These are phyloP conservation scores for Orestias chungarensis DNA, from an alignment of 2,797 vertebrate species.

Conservation along the genomic window DNA sequence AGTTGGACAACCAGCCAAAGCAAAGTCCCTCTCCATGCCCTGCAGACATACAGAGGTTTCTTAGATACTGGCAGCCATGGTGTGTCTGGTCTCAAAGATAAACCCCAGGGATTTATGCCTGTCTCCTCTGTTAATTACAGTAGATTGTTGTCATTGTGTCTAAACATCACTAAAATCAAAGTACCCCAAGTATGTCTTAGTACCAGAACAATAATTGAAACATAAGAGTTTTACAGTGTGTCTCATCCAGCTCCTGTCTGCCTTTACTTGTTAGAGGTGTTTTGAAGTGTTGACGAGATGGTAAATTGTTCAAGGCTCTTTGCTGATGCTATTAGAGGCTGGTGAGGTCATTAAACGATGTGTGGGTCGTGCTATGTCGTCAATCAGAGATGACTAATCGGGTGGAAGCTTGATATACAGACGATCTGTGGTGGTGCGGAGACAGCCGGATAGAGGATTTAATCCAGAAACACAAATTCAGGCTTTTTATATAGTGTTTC, in stretches of 20 bases:
- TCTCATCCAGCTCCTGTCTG: conserved; percentile 14
- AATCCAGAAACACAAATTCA: conserved; percentile 13
- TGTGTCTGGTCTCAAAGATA: conserved; percentile 11
- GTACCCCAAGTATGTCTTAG: conserved; percentile 43
- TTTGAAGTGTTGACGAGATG: conserved; percentile 28
- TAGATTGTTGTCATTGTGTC: conserved; percentile 27
- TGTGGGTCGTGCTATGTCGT: conserved; percentile 41
- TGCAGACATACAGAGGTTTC: conserved; percentile 48
- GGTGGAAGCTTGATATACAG: conserved; percentile 18
- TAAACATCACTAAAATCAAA: conserved; percentile 46
- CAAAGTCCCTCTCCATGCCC: conserved; percentile 52
- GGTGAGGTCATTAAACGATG: conserved; percentile 10
- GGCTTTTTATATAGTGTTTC: background rate
- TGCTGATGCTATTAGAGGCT: conserved; percentile 19
- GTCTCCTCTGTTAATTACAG: background rate
- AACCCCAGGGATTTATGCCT: conserved; percentile 7
- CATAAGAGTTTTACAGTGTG: background rate
- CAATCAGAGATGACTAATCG: conserved; percentile 56
- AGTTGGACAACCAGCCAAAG: conserved; percentile 58
- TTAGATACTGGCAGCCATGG: conserved; percentile 45
- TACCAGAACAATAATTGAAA: conserved; percentile 20
- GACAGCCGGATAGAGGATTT: conserved; percentile 28
- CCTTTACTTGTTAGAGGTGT: conserved; percentile 33
- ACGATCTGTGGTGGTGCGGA: conserved; percentile 6
- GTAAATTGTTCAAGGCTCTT: conserved; percentile 7